Evolutionary conservation across 37 sponge, comb jelly and placozoan species (phyloP), one percentile per base, ranked within the genome.

Genomic region (Hexactinellida sp.): DNA sequence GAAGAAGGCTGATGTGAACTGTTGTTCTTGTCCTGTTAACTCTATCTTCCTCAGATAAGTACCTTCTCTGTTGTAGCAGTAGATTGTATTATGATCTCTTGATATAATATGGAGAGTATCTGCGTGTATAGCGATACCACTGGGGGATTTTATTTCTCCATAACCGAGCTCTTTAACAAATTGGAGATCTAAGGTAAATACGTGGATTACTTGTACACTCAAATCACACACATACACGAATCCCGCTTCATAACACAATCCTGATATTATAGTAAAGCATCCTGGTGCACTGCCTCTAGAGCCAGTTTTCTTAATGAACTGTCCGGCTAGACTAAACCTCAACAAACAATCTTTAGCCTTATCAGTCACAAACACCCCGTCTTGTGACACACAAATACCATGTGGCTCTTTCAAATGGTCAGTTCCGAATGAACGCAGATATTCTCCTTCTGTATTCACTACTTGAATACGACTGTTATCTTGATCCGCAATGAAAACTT

Each of bases 401-500:
- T 63, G 76, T 25, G 76, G 76, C 21, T 10, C 76, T 28, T 63
- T 63, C 76, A 63, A 63, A 23, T 63, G 30, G 21, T 63, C 76
- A 63, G 21, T 10, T 7, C 28, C 30, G 34, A 63, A 63, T 21
- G 76, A 63, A 25, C 76, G 76, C 30, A 63, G 13, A 63, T 63
- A 63, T 7, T 63, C 34, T 63, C 76, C 76, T 10, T 63, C 30
- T 21, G 30, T 63, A 63, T n/a, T 63, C 76, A 63, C 3, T 1
- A 63, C 76, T 63, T 63, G 76, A 63, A 63, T 63, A 63, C 76
- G 76, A 63, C 30, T 63, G 76, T 63, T 63, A 23, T 23, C 13
- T 21, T 63, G 5, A 63, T 63, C 76, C 25, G 5, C 25, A 25
- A 63, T n/a, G 13, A 21, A 63, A 23, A 63, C 25, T n/a, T 63